These are phyloP conservation scores for Sipha maydis DNA, from an alignment of 2,888 invertebrate genomes.

Conservation along the genomic window DNA sequence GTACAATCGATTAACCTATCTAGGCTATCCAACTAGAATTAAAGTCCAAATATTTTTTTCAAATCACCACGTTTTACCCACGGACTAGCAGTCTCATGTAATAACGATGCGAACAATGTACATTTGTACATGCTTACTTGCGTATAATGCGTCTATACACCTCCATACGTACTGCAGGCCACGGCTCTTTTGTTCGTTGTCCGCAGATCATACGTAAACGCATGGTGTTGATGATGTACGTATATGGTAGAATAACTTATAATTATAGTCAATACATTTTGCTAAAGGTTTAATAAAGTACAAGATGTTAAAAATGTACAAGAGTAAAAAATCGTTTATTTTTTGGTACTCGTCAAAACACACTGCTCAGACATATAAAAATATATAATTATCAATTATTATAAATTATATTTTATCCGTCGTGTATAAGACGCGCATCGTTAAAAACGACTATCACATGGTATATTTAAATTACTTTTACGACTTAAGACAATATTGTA, in stretches of 20 bases:
- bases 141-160: too few species aligned
- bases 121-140: too few species aligned
- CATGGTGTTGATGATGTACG: not conserved
- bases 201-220: not conserved
- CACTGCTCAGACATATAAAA: not conserved
- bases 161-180: too few species aligned
- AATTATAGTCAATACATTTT: not conserved
- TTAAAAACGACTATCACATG: conserved; percentile 19
- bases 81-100: not conserved
- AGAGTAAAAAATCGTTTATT: conserved; percentile 40
- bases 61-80: not conserved
- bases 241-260: not conserved
- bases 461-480: not conserved
- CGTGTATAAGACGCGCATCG: not conserved
- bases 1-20: not conserved
- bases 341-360: conserved; percentile 12
- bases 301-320: not conserved
- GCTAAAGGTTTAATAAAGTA: not conserved
- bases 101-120: too few species aligned
- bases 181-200: too few species aligned
- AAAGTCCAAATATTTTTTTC: not conserved
- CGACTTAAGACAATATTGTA: not conserved
- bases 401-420: not conserved
- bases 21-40: not conserved
- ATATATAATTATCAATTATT: not conserved